phyloP scores from a whole-genome alignment of 2,797 vertebrate species.

The Enteromius argenteus region DNA sequence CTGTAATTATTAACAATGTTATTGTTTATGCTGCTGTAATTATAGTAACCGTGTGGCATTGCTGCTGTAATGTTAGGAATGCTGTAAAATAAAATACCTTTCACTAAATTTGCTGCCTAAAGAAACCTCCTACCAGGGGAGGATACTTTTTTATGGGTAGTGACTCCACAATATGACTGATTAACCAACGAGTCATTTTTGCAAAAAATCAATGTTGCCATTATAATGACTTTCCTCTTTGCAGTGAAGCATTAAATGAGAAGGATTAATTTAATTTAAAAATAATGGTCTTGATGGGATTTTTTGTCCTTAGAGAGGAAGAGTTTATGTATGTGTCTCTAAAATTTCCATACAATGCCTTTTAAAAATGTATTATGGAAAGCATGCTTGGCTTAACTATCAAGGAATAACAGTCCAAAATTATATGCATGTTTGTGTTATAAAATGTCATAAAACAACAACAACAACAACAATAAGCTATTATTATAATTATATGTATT shows the following conservation, averaged over 20 bases:
- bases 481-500: too few relatives aligned
- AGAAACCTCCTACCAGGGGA: neutral
- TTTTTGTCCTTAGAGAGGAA: constrained; percentile 71
- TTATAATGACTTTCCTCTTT: constrained; percentile 76
- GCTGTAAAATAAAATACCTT: neutral
- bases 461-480: too few relatives aligned
- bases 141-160: neutral
- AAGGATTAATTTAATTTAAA: constrained; percentile 77
- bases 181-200: constrained; percentile 53
- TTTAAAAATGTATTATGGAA: constrained; percentile 11
- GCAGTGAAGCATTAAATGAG: constrained; percentile 81
- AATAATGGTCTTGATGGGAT: constrained; percentile 78
- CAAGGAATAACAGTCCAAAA: neutral
- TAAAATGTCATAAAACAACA: too few relatives aligned
- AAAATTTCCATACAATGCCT: neutral
- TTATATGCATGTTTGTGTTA: neutral
- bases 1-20: neutral
- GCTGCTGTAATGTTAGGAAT: neutral
- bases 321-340: neutral
- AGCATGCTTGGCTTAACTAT: neutral
- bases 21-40: neutral
- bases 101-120: neutral
- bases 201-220: constrained; percentile 4
- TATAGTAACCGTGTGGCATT: neutral
- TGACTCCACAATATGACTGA: constrained; percentile 1